Base-by-base conservation (phyloP, 2,797 vertebrate species). In the Sebastes baramenuke region DNA sequence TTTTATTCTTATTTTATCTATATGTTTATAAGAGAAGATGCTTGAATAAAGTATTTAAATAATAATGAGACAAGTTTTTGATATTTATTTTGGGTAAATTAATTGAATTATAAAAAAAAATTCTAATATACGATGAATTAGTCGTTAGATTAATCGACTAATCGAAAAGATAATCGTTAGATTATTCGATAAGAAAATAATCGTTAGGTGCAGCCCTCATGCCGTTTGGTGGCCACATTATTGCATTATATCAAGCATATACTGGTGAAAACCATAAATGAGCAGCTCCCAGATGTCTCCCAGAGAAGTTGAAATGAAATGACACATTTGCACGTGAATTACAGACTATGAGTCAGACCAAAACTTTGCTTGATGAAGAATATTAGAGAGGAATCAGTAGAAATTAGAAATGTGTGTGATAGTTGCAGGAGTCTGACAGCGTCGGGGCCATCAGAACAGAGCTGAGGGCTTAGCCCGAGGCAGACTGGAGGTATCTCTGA, bases 381-480 rank as follows among this genome's bases (percentile, higher is more conserved):
- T 42, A 42, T 61, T 29, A 79, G 42, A 72, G 77, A 69, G 10
- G 36, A 72, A 76, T 75, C 24, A 60, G 75, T 49, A 14, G 12
- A 85, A 81, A 84, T 82, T 75, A 79, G 18, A 46, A 54, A 67
- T 46, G 34, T 79, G 78, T 85, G 69, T 83, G 85, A 82, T 81
- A 83, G 62, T 77, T 81, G 49, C 8, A 77, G 69, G 16, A 75
- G 69, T 67, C 56, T 65, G 73, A 84, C 79, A 67, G 76, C 12
- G 6, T 65, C 56, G 70, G 82, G 75, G 82, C 38, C 66, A 60
- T 82, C 84, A 82, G 82, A 83, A 85, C 72, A 77, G 52, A 72
- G 80, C 87, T 87, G 62, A 86, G 72, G 85, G 87, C 81, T 80
- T 89, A 32, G 84, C 91, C 90, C 2, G 64, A 77, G 88, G 92